Base-by-base conservation (phyloP, 1,140 invertebrate species). In the Drosophila serrata region DNA sequence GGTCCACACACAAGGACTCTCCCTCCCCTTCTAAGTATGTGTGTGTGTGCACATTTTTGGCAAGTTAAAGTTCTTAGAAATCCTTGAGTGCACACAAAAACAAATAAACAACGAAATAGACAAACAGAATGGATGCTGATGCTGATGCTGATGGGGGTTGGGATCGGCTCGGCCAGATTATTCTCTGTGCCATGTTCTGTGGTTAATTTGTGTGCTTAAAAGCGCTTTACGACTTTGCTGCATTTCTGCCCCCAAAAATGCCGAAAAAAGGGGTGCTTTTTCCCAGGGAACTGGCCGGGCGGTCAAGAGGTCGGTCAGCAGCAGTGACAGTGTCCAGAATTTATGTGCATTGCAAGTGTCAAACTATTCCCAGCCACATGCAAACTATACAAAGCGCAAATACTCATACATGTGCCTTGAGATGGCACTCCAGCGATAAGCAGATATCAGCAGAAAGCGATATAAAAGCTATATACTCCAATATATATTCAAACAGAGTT, bases 131-230 rank as follows among this genome's bases (percentile, higher is more conserved):
- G 81, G 68, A 73, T 73, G 60, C 59, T 29, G 31, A 73, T 73
- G 60, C 56, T 29, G 7, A 8, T 35, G 7, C 8, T 2, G 40
- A 17, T 33, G 2, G 48, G 56, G 45, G 42, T 19, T 39, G 29
- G 12, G 69, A 6, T 58, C 49, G 55, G 55, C 13, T 27, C 29
- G 19, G 58, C 17, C 27, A 49, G 35, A 43, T 70, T 42, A 69
- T 43, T 55, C 37, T 64, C 37, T 64, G 81, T 68, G 65, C 80
- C 85, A 90, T 90, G 81, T 90, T 73, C 85, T 90, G 85, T 87
- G 86, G 86, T 90, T 86, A 90, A 90, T 90, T 90, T 90, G 86
- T 90, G 81, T 90, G 85, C 85, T 90, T 86, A 90, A 90, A 90
- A 90, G 81, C 86, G 86, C 79, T 90, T 90, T 90, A 90, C 86